Evolutionary conservation across 2,797 vertebrate species (phyloP), one percentile per base, ranked within the genome.

Genomic region (Urocyon cinereoargenteus): DNA sequence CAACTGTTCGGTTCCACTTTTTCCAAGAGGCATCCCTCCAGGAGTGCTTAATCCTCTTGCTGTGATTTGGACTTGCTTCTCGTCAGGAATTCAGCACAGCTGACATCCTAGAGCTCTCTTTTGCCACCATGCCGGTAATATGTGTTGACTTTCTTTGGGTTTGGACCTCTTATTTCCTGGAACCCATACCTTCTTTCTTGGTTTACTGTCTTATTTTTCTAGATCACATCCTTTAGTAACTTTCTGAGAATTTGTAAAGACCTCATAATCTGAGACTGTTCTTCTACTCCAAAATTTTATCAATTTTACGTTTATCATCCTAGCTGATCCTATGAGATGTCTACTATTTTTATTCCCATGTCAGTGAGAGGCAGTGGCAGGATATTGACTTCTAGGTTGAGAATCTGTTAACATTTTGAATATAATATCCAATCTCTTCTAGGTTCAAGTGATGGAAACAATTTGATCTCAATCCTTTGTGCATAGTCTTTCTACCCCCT

Each of bases 191-290:
- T 64, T 97, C 73, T 79, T 92, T 9, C 66, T 70, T 72, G n/a
- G 21, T 55, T 88, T 79, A 68, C 16, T 61, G 28, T 66, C 24
- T 93, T 79, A 31, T 90, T 95, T 92, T 85, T 45, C 78, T 45
- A 26, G 59, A 26, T 73, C 28, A 81, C 31, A 57, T 36, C 49
- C 26, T 94, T 94, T 49, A 45, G 53, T 57, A 79, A 73, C 53
- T 87, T 90, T 90, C 61, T 81, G 72, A 75, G 72, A 86, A 94
- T 45, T 45, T 51, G 15, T 66, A 57, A 95, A 90, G 68, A 83
- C 64, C 19, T 68, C 31, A 4, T 0, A n/a, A 57, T 75, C 70
- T 64, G 53, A 94, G 78, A 81, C 59, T 3, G 19, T 84, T 49
- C 45, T 53, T 70, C 21, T 36, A 16, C 53, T 85, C 10, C 55